Evolutionary conservation across 1,140 invertebrate genomes (phyloP), one percentile per base, ranked within the genome.

Genomic region (Drosophila pallidifrons): DNA sequence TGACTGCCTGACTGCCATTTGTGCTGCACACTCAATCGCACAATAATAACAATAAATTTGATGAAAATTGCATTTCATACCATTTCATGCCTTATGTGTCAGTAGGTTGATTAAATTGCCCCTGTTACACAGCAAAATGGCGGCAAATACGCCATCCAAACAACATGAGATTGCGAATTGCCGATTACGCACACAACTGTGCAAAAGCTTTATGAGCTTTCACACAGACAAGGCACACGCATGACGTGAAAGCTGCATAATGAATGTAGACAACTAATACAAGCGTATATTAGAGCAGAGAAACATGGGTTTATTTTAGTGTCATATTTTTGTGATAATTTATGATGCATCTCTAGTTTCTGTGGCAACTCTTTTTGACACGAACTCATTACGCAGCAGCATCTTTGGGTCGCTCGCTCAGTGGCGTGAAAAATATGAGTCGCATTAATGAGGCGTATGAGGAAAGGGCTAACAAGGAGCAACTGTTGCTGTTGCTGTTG

Each of bases 31-130:
- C 66, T 61, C 81, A 61, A 60, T 65, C 61, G 68, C 69, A 73
- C 52, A 65, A 68, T 70, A 80, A 89, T 81, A 81, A 85, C 81
- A 89, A 89, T 88, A 89, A 88, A 88, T 89, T 85, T 89, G 81
- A 89, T 83, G 83, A 79, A 77, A 88, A 83, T 88, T 81, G 85
- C 82, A 73, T 87, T 86, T 86, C 75, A 79, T 73, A 79, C 28
- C 77, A 83, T 88, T 83, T 87, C 80, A 89, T 87, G 77, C 59
- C 74, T 73, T 75, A 67, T 87, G 83, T 83, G 74, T 79, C 75
- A 81, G 41, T 83, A 72, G 77, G 79, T 77, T 88, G 83, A 82
- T 75, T 80, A 68, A 80, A 82, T 75, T 74, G 81, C 80, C 25
- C 13, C 47, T 46, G 51, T 63, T 70, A 16, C 11, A 51, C n/a